These are phyloP conservation scores for Dasypogon diadema DNA, from an alignment of 2,888 invertebrate genomes.

Conservation along the genomic window DNA sequence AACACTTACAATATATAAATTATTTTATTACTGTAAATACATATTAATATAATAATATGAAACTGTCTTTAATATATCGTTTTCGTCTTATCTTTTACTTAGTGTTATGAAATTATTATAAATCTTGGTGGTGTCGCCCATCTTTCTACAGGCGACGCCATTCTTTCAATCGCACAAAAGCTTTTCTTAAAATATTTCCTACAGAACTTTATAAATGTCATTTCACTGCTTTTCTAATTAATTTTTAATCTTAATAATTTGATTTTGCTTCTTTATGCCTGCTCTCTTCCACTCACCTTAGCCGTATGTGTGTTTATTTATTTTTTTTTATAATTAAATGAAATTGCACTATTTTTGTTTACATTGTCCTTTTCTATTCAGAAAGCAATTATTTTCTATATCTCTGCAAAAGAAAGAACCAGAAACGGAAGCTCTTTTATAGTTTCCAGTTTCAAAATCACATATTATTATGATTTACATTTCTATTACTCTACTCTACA, in stretches of 20 bases:
- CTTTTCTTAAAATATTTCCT: slow-evolving; percentile 36
- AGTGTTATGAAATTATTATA: not conserved
- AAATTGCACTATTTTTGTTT: slow-evolving; percentile 42
- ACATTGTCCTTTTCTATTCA: not conserved
- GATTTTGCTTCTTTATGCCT: slow-evolving; percentile 6
- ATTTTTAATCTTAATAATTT: slow-evolving; percentile 17
- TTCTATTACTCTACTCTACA: not conserved
- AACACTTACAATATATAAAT: slow-evolving; percentile 48
- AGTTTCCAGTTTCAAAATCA: not conserved
- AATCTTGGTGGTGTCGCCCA: not conserved
- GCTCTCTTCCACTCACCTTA: not conserved
- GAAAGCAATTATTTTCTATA: slow-evolving; percentile 8
- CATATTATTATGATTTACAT: slow-evolving; percentile 12
- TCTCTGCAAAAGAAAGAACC: not conserved
- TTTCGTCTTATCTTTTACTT: slow-evolving; percentile 1
- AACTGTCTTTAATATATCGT: slow-evolving; percentile 46
- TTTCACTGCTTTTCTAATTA: slow-evolving; percentile 2
- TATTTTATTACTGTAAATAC: slow-evolving; percentile 51
- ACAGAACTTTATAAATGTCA: not conserved
- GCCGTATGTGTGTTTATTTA: not conserved
- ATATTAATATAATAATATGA: slow-evolving; percentile 38
- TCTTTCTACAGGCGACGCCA: slow-evolving; percentile 1
- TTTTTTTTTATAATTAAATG: slow-evolving; percentile 24
- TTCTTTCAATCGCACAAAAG: slow-evolving; percentile 23
- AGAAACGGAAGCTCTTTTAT: not conserved